phyloP scores from a whole-genome alignment of 2,888 invertebrate genomes.

The Pycnomerus fuliginosus region DNA sequence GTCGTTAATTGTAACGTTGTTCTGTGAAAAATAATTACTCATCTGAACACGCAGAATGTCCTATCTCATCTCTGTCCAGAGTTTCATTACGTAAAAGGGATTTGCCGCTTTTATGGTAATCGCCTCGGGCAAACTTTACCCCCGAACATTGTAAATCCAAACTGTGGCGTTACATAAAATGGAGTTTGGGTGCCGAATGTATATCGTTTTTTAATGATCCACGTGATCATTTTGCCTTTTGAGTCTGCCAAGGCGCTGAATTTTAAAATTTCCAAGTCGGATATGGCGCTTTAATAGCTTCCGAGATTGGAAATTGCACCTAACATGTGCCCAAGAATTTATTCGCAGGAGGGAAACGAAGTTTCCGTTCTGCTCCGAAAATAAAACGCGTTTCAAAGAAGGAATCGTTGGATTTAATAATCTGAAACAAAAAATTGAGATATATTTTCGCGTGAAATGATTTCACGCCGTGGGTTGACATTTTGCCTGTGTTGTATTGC shows the following conservation, averaged over 20 bases:
- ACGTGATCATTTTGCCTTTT: too few relatives aligned
- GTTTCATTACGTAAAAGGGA: slow-evolving; percentile 21
- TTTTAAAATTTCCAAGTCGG: slow-evolving; percentile 5
- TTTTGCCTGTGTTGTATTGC: too few relatives aligned
- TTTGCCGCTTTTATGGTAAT: slow-evolving; percentile 21
- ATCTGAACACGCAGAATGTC: slow-evolving; percentile 7
- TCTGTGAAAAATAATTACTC: slow-evolving; percentile 16
- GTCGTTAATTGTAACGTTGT: slow-evolving; percentile 13
- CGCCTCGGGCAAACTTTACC: slow-evolving; percentile 17
- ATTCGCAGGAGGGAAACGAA: too few relatives aligned
- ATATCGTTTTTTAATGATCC: slow-evolving; percentile 19
- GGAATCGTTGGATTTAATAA: too few relatives aligned
- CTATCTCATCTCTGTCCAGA: slow-evolving; percentile 12
- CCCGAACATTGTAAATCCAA: slow-evolving; percentile 22
- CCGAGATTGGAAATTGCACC: too few relatives aligned
- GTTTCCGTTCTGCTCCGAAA: too few relatives aligned
- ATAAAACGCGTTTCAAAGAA: too few relatives aligned
- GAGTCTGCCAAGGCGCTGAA: too few relatives aligned
- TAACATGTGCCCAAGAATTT: too few relatives aligned
- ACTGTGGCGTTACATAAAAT: slow-evolving; percentile 1
- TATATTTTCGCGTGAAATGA: too few relatives aligned
- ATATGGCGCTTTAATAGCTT: slow-evolving; percentile 14
- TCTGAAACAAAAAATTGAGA: too few relatives aligned
- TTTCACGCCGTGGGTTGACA: too few relatives aligned
- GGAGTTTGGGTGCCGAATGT: slow-evolving; percentile 9